Evolutionary conservation across 2,888 invertebrate species (phyloP), one percentile per base, ranked within the genome.

Genomic region (Patella caerulea): DNA sequence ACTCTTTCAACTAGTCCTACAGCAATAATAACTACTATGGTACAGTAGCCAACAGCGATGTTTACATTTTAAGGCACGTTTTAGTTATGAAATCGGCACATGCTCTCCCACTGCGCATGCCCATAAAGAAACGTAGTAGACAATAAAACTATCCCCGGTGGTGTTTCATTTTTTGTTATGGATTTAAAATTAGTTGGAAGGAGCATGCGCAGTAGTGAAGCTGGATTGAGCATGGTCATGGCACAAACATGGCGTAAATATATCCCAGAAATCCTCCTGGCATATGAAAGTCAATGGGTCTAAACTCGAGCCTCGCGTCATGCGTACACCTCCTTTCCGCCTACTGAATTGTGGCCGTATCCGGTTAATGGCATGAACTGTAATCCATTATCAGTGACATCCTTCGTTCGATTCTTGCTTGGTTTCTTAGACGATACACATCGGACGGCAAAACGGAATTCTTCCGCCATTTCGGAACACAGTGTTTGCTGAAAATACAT

Each of bases 391-490:
- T 89, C 89, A 3, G 86, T 85, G n/a, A 88, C 84, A 55, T 87
- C 88, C 69, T 82, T 85, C 77, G 82, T 84, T 81, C 52, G 79
- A 65, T 86, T 83, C 74, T 87, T 83, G 52, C 79, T 80, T 1
- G 96, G 96, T 78, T 96, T 93, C 88, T 96, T 95, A 94, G 97
- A 95, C 11, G 96, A 96, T 73, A 94, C 94, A 90, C 98, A 98
- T 76, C 95, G 94, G 91, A 98, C 94, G 0, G 98, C 98, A 90
- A 97, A 97, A 69, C 97, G 93, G 80, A 98, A 92, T 92, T 98
- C 98, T 93, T 97, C 95, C 1, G 94, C 96, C 97, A 98, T 97
- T 93, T 98, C 98, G 71, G 97, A 96, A 92, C 98, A 98, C 73
- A 98, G 92, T 0, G 97, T 96, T 93, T 97, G 96, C 91, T 94